phyloP scores from a whole-genome alignment of 2,888 invertebrate genomes.

The Noctua comes region DNA sequence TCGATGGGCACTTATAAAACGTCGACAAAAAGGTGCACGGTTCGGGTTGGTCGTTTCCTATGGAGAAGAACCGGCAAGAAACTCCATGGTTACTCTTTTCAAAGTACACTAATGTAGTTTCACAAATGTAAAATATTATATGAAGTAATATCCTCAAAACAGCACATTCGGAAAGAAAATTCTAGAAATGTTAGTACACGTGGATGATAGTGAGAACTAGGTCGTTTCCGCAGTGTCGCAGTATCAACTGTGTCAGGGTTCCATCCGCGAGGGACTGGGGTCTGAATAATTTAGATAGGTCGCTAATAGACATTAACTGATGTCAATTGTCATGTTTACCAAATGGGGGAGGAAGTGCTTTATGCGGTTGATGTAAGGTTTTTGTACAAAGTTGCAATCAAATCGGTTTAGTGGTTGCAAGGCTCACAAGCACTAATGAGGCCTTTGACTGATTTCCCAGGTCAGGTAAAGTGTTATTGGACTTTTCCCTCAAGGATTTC shows the following conservation, averaged over 20 bases:
- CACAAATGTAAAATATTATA: constrained; percentile 26
- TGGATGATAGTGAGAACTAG: constrained; percentile 45
- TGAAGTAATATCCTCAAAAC: constrained; percentile 25
- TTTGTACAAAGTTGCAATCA: too few species aligned
- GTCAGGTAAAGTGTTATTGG: background rate
- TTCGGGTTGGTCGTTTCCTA: too few species aligned
- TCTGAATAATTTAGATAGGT: constrained; percentile 53
- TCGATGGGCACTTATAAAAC: too few species aligned
- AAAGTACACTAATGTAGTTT: too few species aligned
- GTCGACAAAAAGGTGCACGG: too few species aligned
- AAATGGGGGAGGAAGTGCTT: background rate
- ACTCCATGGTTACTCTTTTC: too few species aligned
- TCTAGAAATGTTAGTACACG: constrained; percentile 23
- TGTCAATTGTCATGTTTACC: constrained; percentile 22
- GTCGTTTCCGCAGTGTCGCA: constrained; percentile 58
- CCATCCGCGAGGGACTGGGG: constrained; percentile 24
- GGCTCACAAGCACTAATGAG: background rate
- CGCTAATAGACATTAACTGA: constrained; percentile 33
- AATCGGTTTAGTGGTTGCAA: background rate
- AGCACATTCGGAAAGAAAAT: constrained; percentile 24
- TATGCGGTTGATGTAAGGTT: background rate
- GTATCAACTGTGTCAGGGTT: constrained; percentile 60
- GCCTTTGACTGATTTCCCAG: background rate
- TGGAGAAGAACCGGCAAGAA: too few species aligned
- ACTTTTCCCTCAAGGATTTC: background rate